Base-by-base conservation (phyloP, 1,140 invertebrate species). In the Pseudomyrmex concolor region DNA sequence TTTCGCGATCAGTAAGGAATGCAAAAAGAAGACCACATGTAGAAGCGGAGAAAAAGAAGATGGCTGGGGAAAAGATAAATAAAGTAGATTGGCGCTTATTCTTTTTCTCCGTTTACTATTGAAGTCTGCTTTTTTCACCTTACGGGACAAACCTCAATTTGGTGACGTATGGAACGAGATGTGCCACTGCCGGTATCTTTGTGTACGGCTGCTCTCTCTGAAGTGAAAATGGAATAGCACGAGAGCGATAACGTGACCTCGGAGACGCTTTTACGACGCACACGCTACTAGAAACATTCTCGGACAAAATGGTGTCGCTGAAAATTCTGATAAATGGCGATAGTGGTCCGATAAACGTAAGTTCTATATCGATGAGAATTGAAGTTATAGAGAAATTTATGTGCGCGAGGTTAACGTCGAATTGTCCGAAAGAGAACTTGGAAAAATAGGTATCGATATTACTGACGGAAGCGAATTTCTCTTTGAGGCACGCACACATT, bases 291-390 rank as follows among this genome's bases (percentile, higher is more conserved):
- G 73, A 5, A 48, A 78, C 17, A 48, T 12, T 34, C 64, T 13
- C 10, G 34, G 34, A 57, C 64, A 48, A 78, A 78, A 68, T 19
- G 54, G 15, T 22, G 43, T 50, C 54, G 54, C 54, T 71, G 66
- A 71, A 80, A 60, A 80, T 80, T 71, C 66, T 80, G 66, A 80
- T 80, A 80, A 80, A 80, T 71, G 63, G 45, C 45, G 43, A 50
- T 55, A 22, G 43, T 54, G 12, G 25, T 12, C 45, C 22, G 54
- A 80, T 70, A 60, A 59, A 59, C 15, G 73, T 77, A 48, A 19
- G 15, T 34, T 34, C 34, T 34, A 34, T 80, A 78, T 78, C 66
- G 70, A 70, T 19, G 12, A 19, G 22, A 70, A 70, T 70, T 54
- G 19, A 54, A 34, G 15, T 80, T 80, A 19, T 60, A 4, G 54